Percentiles rank a stretch among this genome's conserved stretches.
Conservation (phyloP, 2,113 vertebrate species). For the Menidia beryllina region DNA sequence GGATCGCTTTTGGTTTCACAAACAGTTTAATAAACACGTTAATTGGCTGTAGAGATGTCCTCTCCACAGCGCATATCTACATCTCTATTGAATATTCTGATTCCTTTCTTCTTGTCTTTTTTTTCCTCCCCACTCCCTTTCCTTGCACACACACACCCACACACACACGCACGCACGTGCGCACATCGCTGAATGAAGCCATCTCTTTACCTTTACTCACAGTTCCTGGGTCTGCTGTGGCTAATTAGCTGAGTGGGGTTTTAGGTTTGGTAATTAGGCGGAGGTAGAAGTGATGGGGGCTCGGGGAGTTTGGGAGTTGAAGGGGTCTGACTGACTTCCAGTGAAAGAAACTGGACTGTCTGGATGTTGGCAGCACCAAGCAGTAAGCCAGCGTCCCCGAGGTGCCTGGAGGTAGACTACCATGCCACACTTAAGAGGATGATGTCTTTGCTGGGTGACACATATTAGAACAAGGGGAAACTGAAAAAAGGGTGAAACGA, state of each 20-base stretch:
- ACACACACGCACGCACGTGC: slow-evolving; percentile 31
- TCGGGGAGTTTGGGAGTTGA: slow-evolving; percentile 76
- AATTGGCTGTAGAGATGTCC: slow-evolving; percentile 74
- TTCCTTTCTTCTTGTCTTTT: slow-evolving; percentile 70
- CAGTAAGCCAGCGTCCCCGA: slow-evolving; percentile 76
- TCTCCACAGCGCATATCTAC: slow-evolving; percentile 23
- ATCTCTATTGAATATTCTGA: slow-evolving; percentile 56
- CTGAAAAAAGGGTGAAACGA: slow-evolving; percentile 2
- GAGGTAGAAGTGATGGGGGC: slow-evolving; percentile 77
- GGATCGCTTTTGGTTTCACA: slow-evolving; percentile 65
- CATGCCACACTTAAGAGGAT: slow-evolving; percentile 65
- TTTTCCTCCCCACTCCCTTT: slow-evolving; percentile 39
- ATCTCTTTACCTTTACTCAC: slow-evolving; percentile 89
- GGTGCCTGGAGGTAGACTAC: slow-evolving; percentile 72
- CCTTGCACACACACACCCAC: slow-evolving; percentile 35
- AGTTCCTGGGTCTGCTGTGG: slow-evolving; percentile 89
- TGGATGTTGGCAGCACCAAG: slow-evolving; percentile 75
- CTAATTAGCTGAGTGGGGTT: slow-evolving; percentile 90
- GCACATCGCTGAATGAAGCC: slow-evolving; percentile 82
- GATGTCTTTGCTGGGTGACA: slow-evolving; percentile 81
- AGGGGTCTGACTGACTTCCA: slow-evolving; percentile 75
- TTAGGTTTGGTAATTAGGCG: slow-evolving; percentile 84
- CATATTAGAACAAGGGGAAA: slow-evolving; percentile 54
- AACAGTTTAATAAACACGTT: slow-evolving; percentile 79
- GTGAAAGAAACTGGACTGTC: slow-evolving; percentile 75